A percentile compares a stretch with the other conserved stretches of the same genome.
Evolutionary conservation across 2,888 invertebrate species (phyloP).

Genomic region (Meganola albula): DNA sequence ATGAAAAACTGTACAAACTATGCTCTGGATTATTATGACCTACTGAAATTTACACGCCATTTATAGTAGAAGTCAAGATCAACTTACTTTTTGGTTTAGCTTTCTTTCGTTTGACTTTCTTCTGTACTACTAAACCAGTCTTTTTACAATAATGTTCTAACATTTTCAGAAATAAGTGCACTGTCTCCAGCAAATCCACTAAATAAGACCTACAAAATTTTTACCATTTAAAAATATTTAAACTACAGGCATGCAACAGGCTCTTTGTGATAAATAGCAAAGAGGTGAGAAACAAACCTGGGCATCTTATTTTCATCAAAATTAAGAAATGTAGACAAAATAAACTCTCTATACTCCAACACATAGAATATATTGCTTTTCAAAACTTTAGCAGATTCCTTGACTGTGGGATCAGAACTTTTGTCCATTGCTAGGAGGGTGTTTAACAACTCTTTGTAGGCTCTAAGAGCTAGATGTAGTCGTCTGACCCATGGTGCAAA

Average conservation of each 20-base stretch:
- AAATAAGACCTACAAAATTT: slow-evolving; percentile 82
- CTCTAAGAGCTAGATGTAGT: slow-evolving; percentile 89
- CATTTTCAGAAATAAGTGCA: slow-evolving; percentile 94
- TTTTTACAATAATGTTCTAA: slow-evolving; percentile 85
- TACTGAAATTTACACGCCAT: too few species aligned
- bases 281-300: slow-evolving; percentile 72
- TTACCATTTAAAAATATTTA: neutral
- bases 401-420: slow-evolving; percentile 82
- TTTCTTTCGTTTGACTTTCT: slow-evolving; percentile 75
- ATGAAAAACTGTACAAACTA: too few species aligned
- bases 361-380: slow-evolving; percentile 96
- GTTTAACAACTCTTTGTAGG: slow-evolving; percentile 88
- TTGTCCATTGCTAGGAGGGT: slow-evolving; percentile 90
- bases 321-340: slow-evolving; percentile 86
- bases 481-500: slow-evolving; percentile 88
- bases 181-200: slow-evolving; percentile 91
- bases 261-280: neutral
- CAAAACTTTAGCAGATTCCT: slow-evolving; percentile 89
- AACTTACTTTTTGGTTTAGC: slow-evolving; percentile 59
- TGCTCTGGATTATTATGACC: too few species aligned
- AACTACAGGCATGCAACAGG: neutral
- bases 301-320: slow-evolving; percentile 93
- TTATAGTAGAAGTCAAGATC: too few species aligned
- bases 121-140: slow-evolving; percentile 83
- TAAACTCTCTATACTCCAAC: slow-evolving; percentile 94